phyloP scores from a whole-genome alignment of 2,113 vertebrate genomes.

The Caloenas nicobarica region DNA sequence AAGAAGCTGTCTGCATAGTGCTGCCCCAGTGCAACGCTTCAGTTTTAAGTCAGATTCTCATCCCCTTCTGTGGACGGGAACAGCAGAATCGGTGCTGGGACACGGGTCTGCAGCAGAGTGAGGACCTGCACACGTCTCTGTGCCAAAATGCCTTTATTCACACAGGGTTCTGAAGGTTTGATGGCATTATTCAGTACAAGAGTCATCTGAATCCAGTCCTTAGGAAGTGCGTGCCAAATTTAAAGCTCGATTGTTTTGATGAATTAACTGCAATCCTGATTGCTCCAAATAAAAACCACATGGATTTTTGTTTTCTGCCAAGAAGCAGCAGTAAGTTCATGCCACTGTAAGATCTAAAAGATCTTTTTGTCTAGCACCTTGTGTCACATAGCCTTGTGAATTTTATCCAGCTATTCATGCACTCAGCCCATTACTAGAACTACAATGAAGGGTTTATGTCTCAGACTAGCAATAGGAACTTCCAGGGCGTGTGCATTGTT shows the following conservation, averaged over 20 bases:
- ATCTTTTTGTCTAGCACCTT: neutral
- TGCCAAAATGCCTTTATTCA: neutral
- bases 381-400: neutral
- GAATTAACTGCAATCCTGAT: neutral
- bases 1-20: neutral
- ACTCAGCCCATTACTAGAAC: neutral
- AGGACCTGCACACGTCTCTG: neutral
- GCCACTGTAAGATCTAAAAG: neutral
- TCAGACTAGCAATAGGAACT: neutral
- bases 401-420: neutral
- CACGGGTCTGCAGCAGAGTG: neutral
- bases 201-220: neutral
- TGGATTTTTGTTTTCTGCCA: neutral
- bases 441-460: neutral
- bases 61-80: neutral
- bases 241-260: neutral
- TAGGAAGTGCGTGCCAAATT: neutral
- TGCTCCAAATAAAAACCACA: neutral
- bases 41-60: neutral
- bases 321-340: neutral
- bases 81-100: neutral
- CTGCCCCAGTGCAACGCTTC: neutral
- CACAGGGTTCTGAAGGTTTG: neutral
- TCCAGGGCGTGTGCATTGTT: neutral
- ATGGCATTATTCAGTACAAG: neutral